Percentiles rank a stretch among this genome's conserved stretches.
These are phyloP conservation scores for Lydus trimaculatus DNA, from an alignment of 2,888 invertebrate genomes.

Conservation along the genomic window DNA sequence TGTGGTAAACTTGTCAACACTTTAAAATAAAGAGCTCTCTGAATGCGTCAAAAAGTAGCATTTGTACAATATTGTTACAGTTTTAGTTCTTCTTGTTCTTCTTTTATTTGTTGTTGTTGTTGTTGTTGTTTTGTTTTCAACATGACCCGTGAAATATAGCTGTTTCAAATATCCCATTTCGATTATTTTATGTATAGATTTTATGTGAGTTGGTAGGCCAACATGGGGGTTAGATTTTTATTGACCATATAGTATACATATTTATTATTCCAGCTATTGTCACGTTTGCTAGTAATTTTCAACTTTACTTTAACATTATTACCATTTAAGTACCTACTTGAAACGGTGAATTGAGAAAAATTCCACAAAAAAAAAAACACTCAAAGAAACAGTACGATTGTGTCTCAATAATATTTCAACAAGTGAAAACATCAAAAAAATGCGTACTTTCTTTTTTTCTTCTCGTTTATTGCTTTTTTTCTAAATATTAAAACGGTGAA, in stretches of 20 bases:
- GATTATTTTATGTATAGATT: background rate
- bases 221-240: background rate
- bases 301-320: background rate
- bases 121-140: background rate
- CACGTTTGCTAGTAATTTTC: background rate
- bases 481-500: background rate
- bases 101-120: background rate
- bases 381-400: background rate
- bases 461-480: background rate
- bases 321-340: background rate
- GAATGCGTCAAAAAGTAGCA: too few species aligned
- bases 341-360: background rate
- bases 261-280: constrained; percentile 4
- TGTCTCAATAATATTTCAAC: background rate
- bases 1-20: too few species aligned
- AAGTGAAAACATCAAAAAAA: background rate
- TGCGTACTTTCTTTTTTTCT: background rate
- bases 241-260: background rate
- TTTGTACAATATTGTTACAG: background rate
- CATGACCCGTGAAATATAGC: constrained; percentile 1
- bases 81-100: background rate
- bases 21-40: too few species aligned
- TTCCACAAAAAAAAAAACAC: too few species aligned
- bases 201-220: background rate
- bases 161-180: constrained; percentile 5